Percentiles rank a stretch among this genome's conserved stretches.
Evolutionary conservation across 2,888 invertebrate species (phyloP).

Genomic region (Gandaritis pyraliata): DNA sequence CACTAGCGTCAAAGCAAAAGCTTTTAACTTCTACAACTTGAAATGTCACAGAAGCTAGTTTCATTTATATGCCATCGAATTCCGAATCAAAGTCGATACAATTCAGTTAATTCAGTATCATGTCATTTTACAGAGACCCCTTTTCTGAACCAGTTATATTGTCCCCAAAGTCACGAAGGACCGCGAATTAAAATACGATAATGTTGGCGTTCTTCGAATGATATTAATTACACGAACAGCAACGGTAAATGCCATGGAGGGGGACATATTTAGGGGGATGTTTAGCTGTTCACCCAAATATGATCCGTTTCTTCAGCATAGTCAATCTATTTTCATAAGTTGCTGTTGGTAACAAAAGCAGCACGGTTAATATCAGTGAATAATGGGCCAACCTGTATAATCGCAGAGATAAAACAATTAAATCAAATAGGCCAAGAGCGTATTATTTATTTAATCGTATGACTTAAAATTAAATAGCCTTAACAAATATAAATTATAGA

Average conservation of each 20-base stretch:
- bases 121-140: constrained; percentile 22
- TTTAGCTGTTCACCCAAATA: background rate
- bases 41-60: constrained; percentile 1
- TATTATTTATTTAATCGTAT: too few relatives aligned
- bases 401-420: too few relatives aligned
- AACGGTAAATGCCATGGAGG: constrained; percentile 1
- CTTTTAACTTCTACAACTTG: background rate
- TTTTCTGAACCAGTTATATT: constrained; percentile 36
- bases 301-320: too few relatives aligned
- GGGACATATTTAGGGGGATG: background rate
- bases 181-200: constrained; percentile 29
- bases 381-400: too few relatives aligned
- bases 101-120: constrained; percentile 19
- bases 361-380: too few relatives aligned
- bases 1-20: too few relatives aligned
- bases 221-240: constrained; percentile 27
- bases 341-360: too few relatives aligned
- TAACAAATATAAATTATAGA: too few relatives aligned
- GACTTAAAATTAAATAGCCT: too few relatives aligned
- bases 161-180: constrained; percentile 39
- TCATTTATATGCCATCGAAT: constrained; percentile 1
- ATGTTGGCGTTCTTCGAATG: constrained; percentile 36
- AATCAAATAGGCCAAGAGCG: too few relatives aligned
- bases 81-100: constrained; percentile 7
- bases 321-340: too few relatives aligned